Percentiles rank a stretch among this genome's conserved stretches.
Evolutionary conservation across 2,797 vertebrate genomes (phyloP).

Genomic region (Syngnathus acus): DNA sequence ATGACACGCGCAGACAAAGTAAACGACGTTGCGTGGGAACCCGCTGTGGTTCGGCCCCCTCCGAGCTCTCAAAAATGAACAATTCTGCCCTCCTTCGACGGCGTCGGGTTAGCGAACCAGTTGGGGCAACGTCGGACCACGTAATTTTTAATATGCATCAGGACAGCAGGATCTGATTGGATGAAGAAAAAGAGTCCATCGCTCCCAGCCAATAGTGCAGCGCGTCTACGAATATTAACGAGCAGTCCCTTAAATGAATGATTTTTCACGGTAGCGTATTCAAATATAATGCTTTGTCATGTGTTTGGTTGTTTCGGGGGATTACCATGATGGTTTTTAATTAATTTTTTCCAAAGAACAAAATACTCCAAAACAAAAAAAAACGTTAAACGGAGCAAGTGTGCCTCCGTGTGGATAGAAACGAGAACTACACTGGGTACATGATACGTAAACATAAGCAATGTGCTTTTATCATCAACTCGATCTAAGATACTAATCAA

Average conservation of each 20-base stretch:
- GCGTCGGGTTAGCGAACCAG: background rate
- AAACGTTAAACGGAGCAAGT: background rate
- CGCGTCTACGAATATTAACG: background rate
- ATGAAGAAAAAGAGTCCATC: background rate
- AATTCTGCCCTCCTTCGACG: background rate
- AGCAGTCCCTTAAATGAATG: background rate
- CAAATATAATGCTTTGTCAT: background rate
- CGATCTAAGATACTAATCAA: no score
- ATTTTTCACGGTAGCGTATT: no score
- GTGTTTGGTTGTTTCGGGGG: background rate
- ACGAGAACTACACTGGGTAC: background rate
- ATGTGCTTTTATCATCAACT: no score
- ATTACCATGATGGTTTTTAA: background rate
- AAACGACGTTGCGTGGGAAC: background rate
- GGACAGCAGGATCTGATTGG: background rate
- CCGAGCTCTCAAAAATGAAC: background rate
- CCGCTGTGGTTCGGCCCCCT: constrained; percentile 1
- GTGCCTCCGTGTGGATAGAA: constrained; percentile 23
- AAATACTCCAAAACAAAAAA: no score
- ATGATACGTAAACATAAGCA: no score
- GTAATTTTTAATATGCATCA: background rate
- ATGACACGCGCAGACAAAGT: background rate
- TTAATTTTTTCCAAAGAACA: no score
- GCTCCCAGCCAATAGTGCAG: background rate
- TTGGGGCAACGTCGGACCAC: background rate